phyloP scores from a whole-genome alignment of 2,888 invertebrate species.

The Sarcophaga caerulescens region DNA sequence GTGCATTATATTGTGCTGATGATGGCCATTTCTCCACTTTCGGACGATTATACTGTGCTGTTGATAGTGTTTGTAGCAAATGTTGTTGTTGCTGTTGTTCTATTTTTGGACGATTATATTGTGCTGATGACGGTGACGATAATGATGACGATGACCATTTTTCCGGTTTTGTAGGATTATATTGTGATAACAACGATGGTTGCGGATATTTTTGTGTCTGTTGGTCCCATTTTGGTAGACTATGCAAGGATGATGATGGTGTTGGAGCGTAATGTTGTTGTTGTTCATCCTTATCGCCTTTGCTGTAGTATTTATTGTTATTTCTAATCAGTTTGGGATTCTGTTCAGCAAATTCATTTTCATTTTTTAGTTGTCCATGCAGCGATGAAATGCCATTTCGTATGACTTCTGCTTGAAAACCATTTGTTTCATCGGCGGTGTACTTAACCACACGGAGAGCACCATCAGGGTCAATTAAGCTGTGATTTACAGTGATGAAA shows the following conservation, averaged over 20 bases:
- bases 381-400: constrained; percentile 76
- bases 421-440: constrained; percentile 87
- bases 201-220: not conserved
- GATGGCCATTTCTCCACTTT: constrained; percentile 28
- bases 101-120: no score
- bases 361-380: constrained; percentile 74
- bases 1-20: constrained; percentile 15
- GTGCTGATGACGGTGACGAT: no score
- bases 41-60: not conserved
- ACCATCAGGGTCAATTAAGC: constrained; percentile 89
- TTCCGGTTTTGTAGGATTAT: no score
- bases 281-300: no score
- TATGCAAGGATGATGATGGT: no score
- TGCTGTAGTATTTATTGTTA: constrained; percentile 59
- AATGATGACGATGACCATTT: no score
- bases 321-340: constrained; percentile 58
- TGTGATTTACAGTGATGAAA: constrained; percentile 70
- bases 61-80: constrained; percentile 8
- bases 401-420: constrained; percentile 85
- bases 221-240: constrained; percentile 23
- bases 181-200: no score
- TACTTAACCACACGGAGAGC: constrained; percentile 87
- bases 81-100: constrained; percentile 5
- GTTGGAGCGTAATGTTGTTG: no score
- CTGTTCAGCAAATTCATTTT: constrained; percentile 29